Base-by-base conservation (phyloP, 2,113 vertebrate genomes). In the Entomyzon cyanotis region DNA sequence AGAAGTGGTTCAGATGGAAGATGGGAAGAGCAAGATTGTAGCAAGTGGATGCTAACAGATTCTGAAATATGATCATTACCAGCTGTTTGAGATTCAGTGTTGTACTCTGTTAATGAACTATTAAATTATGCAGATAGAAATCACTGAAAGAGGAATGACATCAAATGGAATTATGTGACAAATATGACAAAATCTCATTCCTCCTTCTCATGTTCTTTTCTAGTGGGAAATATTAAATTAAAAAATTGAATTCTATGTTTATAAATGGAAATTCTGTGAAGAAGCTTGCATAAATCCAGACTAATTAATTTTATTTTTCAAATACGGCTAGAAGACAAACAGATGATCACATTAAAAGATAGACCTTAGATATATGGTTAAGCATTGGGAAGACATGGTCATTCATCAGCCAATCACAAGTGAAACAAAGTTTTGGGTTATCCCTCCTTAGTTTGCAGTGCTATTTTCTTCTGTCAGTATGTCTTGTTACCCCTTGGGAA, bases 1-100 rank as follows among this genome's bases (percentile, higher is more conserved):
- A 67, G 33, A 92, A 92, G 62, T 84, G 83, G 39, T 58, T 96
- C 85, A 96, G 52, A 31, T 69, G 73, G 90, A 97, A 94, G 84
- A 47, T 60, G 73, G 76, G 69, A 93, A 87, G 77, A 93, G 41
- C 73, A 90, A 68, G 73, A 59, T 64, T 27, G 18, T 50, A 91
- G 85, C 88, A 95, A 96, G 85, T 86, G 37, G 60, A 96, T 96
- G 86, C 78, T 94, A 94, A 92, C 68, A 84, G 84, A 75, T 91
- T 91, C 88, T 94, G 96, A 97, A 98, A 97, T 94, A 87, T 62
- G 70, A 77, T 96, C 18, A 44, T 97, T 96, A 96, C 76, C 60
- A 96, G 76, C 82, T 97, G 30, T 89, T 97, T 97, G 93, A 95
- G 86, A 97, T 97, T 87, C 87, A 55, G 84, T 60, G 35, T 83